Evolutionary conservation across 1,140 invertebrate genomes (phyloP), one percentile per base, ranked within the genome.

Genomic region (Diploscapter pachys): DNA sequence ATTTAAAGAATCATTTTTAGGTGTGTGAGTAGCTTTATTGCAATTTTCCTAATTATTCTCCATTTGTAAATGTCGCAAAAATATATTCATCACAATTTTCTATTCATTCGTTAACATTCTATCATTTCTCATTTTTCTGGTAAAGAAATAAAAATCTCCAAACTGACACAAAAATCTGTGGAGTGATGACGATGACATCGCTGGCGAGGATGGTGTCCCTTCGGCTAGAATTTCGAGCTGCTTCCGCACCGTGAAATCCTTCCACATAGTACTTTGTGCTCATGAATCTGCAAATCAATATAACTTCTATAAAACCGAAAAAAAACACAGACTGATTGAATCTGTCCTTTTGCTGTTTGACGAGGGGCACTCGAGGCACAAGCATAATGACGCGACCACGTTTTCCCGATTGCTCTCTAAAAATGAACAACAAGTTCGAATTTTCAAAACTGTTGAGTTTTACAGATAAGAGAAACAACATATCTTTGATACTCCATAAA

Each of bases 311-410:
- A 13, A 13, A 48, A 9, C 50, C 2, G 4, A 5, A 11, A 51
- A 50, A 50, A 49, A 50, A 13, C 52, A 70, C 54, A 55, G 68
- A 79, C n/a, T 75, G n/a, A 9, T 51, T 59, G 52, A 78, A 77
- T 49, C 68, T 53, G n/a, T 65, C 63, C 53, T 65, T 56, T 52
- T 79, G 78, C 62, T 79, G 78, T n/a, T 4, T 31, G 54, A 79
- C 78, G 9, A 79, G 77, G 4, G 78, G 78, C 61, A 79, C 72
- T 31, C 66, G 78, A 11, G 78, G 78, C 4, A 79, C 78, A 5
- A 79, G 48, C 51, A 79, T 56, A 4, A 72, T 72, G 8, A 78
- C 68, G 75, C 78, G 51, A 78, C 63, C 31, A 31, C 31, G 31
- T 31, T 31, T 31, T 31, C 31, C 31, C 31, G 31, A 31, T 31